Base-by-base conservation (phyloP, 2,113 vertebrate species). In the Dicaeum eximium region DNA sequence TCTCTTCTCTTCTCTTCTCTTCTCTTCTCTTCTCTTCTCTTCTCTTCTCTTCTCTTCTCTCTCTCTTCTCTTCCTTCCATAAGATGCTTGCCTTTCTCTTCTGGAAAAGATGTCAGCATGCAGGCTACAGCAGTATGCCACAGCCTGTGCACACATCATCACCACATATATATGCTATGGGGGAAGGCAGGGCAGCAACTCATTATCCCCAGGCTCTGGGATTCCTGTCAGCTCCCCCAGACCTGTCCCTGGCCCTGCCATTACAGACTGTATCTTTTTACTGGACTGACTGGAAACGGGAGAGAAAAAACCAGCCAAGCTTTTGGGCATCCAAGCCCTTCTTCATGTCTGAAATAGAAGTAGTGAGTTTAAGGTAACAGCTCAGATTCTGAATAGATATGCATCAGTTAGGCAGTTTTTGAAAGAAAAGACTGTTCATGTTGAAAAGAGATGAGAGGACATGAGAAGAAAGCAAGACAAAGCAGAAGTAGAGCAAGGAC, bases 201-300 rank as follows among this genome's bases (percentile, higher is more conserved):
- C 0, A 0, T 13, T 28, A 28, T 27, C 19, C 10, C 7, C 4
- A 40, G 13, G 5, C 33, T 24, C 16, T n/a, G 22, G 31, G 12
- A 7, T 6, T 60, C 24, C 25, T 42, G 20, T 45, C 0, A 1
- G 11, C 5, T 75, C 21, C 11, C 40, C 6, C 3, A 37, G 5
- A 14, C 12, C 47, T 31, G 11, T 2, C 25, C 4, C 4, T 12
- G 47, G 7, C 38, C 42, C 9, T 72, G 25, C 9, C 21, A 24
- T 27, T 50, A 35, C 5, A 60, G 24, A 11, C 4, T 38, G 8
- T 24, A 35, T 33, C 2, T 51, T 30, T 75, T 75, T 53, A 19
- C 7, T 35, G 10, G 27, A 28, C 24, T 47, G 11, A 71, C 25
- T 66, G 22, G 4, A 11, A 82, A 30, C 5, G 25, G 35, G 9